Percentiles rank a stretch among this genome's conserved stretches.
phyloP scores from a whole-genome alignment of 2,113 vertebrate species.

The Xenus cinereus region DNA sequence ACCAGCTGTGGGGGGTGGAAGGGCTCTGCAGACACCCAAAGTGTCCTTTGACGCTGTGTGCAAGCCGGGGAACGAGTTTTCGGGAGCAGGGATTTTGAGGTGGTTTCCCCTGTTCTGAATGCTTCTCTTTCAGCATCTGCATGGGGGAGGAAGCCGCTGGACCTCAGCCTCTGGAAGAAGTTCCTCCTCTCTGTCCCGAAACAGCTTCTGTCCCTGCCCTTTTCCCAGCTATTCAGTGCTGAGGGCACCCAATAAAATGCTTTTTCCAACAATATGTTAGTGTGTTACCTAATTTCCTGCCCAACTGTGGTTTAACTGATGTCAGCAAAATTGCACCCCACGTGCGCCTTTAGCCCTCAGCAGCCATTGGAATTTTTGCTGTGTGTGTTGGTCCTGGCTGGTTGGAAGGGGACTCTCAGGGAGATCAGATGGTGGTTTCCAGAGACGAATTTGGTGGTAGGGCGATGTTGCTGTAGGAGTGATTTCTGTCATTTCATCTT shows the following conservation, averaged over 20 bases:
- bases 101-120: background rate
- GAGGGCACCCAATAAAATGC: background rate
- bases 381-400: background rate
- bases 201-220: background rate
- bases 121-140: background rate
- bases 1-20: background rate
- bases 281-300: background rate
- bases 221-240: background rate
- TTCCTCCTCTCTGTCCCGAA: background rate
- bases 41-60: background rate
- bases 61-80: fast-evolving
- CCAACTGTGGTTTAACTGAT: too few relatives aligned
- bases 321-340: too few relatives aligned
- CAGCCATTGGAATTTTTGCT: background rate
- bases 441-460: too few relatives aligned
- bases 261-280: background rate
- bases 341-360: background rate
- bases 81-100: background rate
- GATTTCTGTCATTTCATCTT: too few relatives aligned
- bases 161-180: background rate
- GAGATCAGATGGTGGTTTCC: background rate
- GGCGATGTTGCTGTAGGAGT: background rate
- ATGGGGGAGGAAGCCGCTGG: background rate
- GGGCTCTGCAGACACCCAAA: background rate
- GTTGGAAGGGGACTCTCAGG: background rate